Evolutionary conservation across 2,888 invertebrate genomes (phyloP).

Genomic region (Machimus atricapillus): DNA sequence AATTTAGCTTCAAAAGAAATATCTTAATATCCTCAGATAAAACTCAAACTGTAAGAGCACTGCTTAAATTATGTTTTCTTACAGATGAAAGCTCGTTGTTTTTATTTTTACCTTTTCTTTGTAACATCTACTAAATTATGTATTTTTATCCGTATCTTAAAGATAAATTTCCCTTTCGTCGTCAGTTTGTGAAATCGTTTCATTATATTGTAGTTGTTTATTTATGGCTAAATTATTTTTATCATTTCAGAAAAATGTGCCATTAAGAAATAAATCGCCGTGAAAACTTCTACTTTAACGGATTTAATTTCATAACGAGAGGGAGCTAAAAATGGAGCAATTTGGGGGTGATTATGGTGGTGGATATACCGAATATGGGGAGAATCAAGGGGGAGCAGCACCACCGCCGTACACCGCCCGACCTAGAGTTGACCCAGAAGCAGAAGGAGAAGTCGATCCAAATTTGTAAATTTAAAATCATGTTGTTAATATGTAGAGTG

Average conservation of each 20-base stretch:
- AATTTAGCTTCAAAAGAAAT: no score
- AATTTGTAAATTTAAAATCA: conserved; percentile 67
- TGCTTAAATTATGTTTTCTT: no score
- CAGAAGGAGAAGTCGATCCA: conserved; percentile 86
- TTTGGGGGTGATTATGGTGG: conserved; percentile 18
- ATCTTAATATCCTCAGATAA: no score
- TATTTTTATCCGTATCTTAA: background rate
- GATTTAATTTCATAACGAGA: background rate
- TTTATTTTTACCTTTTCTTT: no score
- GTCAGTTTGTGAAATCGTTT: background rate
- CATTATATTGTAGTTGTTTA: background rate
- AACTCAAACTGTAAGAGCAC: no score
- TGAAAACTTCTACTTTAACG: background rate
- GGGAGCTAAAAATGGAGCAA: conserved; percentile 7
- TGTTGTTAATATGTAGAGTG: background rate
- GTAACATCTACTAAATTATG: background rate
- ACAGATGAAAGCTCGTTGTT: no score
- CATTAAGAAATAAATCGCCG: background rate
- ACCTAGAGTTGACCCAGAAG: conserved; percentile 83
- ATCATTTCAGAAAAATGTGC: background rate
- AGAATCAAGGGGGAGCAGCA: background rate
- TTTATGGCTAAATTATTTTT: background rate
- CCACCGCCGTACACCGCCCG: conserved; percentile 61
- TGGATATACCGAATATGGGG: conserved; percentile 8
- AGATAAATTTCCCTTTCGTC: background rate